Evolutionary conservation across 2,113 vertebrate species (phyloP).

Genomic region (Gallinago undulata): DNA sequence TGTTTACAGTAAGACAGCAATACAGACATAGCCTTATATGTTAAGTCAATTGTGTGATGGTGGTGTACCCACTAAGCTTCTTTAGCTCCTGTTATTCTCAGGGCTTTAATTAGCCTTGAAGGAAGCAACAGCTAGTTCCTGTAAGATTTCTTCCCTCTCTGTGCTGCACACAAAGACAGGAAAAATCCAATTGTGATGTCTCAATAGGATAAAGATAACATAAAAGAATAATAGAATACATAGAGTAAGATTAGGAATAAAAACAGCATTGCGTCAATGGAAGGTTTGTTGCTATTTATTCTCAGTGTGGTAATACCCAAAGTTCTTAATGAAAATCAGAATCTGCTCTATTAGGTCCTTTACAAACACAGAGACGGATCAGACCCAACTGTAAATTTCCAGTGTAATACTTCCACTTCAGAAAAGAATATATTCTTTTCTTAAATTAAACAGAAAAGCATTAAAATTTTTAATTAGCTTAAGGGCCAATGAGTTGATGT

Average conservation of each 20-base stretch:
- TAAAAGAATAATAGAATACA: not conserved
- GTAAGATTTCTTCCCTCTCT: not conserved
- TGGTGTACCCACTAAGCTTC: not conserved
- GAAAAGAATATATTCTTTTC: not conserved
- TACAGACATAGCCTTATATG: not conserved
- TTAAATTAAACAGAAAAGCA: not conserved
- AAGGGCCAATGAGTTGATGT: not conserved
- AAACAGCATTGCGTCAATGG: fast-evolving
- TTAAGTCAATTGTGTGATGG: not conserved
- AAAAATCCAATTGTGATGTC: not conserved
- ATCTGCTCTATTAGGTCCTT: not conserved
- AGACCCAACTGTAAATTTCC: not conserved
- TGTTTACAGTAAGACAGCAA: not conserved
- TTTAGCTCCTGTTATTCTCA: not conserved
- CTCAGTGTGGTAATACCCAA: not conserved
- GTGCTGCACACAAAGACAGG: not conserved
- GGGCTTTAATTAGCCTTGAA: not conserved
- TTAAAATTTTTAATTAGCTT: not conserved
- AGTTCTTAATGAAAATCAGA: not conserved
- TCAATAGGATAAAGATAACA: not conserved
- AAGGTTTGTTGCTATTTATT: not conserved
- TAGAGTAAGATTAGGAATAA: not conserved
- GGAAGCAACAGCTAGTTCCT: not conserved
- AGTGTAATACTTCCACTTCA: not conserved
- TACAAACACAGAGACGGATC: not conserved